phyloP scores from a whole-genome alignment of 2,113 vertebrate genomes.

The Phrynocephalus versicolor region DNA sequence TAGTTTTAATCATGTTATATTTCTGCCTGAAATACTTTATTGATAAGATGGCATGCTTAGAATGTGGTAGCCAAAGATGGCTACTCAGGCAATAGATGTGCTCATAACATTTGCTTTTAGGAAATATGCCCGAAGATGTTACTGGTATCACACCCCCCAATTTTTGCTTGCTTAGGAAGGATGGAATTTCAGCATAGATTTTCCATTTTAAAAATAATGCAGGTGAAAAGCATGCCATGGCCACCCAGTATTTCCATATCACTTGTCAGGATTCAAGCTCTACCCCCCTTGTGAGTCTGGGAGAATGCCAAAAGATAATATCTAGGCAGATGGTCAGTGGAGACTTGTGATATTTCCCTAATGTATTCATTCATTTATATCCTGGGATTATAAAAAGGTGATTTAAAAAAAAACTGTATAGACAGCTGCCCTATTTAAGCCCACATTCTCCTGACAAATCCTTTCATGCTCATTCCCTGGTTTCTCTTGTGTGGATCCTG shows the following conservation, averaged over 20 bases:
- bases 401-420: background rate
- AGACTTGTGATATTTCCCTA: constrained; percentile 5
- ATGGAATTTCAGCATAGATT: background rate
- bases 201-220: accelerated
- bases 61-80: background rate
- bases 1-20: background rate
- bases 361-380: constrained; percentile 29
- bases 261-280: background rate
- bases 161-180: background rate
- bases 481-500: background rate
- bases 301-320: background rate
- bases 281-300: background rate
- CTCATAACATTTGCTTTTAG: background rate
- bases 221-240: background rate
- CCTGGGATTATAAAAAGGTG: background rate
- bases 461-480: background rate
- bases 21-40: background rate
- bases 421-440: background rate
- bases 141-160: background rate
- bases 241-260: too few relatives aligned
- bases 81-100: background rate
- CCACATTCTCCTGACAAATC: background rate
- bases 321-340: constrained; percentile 7
- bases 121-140: background rate
- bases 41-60: background rate